Percentiles rank a stretch among this genome's conserved stretches.
Evolutionary conservation across 2,888 invertebrate species (phyloP).

Genomic region (Cerastis leucographa): DNA sequence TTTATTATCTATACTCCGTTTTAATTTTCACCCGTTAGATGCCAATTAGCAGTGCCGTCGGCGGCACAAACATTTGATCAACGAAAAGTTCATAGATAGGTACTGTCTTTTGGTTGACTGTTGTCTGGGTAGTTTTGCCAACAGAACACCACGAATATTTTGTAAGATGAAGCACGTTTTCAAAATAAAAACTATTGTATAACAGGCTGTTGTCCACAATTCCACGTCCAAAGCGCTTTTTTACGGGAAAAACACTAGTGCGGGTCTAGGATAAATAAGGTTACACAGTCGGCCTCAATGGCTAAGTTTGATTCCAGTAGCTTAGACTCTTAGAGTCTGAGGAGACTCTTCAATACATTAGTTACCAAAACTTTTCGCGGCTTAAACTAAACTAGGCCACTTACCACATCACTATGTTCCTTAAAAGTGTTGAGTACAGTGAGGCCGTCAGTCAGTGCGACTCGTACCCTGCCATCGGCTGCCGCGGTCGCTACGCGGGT

Average conservation of each 20-base stretch:
- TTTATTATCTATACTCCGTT: neutral
- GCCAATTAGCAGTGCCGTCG: neutral
- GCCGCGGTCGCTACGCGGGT: conserved; percentile 96
- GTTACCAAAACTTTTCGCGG: neutral
- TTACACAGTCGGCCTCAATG: neutral
- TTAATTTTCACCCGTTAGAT: neutral
- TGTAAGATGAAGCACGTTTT: neutral
- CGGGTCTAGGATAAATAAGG: neutral
- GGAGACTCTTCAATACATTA: neutral
- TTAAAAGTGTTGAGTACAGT: conserved; percentile 96
- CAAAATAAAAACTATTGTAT: neutral
- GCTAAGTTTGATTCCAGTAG: neutral
- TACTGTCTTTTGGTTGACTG: neutral
- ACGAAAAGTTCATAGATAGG: neutral
- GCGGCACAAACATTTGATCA: neutral
- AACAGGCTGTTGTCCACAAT: neutral
- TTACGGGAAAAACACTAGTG: neutral
- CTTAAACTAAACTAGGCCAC: conserved; percentile 31
- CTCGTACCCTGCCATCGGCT: conserved; percentile 96
- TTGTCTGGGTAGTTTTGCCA: neutral
- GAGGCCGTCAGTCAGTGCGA: conserved; percentile 95
- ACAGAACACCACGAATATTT: neutral
- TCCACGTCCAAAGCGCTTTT: neutral
- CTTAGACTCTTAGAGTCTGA: neutral
- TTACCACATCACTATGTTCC: conserved; percentile 96